A percentile compares a stretch with the other conserved stretches of the same genome.
These are phyloP conservation scores for Microtus ochrogaster DNA, from an alignment of 2,113 vertebrate genomes.

Conservation along the genomic window DNA sequence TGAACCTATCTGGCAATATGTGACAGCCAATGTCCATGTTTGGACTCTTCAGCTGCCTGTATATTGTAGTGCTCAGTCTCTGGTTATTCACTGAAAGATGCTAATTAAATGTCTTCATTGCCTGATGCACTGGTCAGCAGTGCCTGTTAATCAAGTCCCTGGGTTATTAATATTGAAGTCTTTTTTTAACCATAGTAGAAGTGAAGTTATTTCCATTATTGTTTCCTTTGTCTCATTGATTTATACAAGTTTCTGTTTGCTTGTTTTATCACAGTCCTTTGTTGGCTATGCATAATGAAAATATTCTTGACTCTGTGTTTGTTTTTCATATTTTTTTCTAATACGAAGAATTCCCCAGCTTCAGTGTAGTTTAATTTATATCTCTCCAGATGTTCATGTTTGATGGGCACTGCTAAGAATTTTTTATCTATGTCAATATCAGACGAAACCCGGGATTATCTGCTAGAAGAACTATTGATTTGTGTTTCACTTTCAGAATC, in stretches of 20 bases:
- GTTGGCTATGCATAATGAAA: not conserved
- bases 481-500: not conserved
- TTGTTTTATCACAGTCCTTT: not conserved
- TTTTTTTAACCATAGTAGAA: not conserved
- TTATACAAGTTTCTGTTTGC: not conserved
- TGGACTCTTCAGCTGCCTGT: not conserved
- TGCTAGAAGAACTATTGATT: not conserved
- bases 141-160: not conserved
- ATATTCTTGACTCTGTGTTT: not conserved
- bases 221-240: not conserved
- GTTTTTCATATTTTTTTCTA: not conserved
- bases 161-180: not conserved
- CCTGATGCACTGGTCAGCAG: not conserved
- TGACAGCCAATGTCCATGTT: not conserved
- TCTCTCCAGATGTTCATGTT: not conserved
- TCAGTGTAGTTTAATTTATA: slow-evolving; percentile 10
- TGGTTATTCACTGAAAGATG: not conserved
- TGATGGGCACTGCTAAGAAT: not conserved
- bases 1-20: not conserved
- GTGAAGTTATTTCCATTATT: not conserved
- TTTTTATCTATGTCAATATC: slow-evolving; percentile 33
- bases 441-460: not conserved
- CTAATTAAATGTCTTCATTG: not conserved
- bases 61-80: not conserved
- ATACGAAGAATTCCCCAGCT: not conserved